phyloP scores from a whole-genome alignment of 2,888 invertebrate genomes.

The Hirtodrosophila cameraria region DNA sequence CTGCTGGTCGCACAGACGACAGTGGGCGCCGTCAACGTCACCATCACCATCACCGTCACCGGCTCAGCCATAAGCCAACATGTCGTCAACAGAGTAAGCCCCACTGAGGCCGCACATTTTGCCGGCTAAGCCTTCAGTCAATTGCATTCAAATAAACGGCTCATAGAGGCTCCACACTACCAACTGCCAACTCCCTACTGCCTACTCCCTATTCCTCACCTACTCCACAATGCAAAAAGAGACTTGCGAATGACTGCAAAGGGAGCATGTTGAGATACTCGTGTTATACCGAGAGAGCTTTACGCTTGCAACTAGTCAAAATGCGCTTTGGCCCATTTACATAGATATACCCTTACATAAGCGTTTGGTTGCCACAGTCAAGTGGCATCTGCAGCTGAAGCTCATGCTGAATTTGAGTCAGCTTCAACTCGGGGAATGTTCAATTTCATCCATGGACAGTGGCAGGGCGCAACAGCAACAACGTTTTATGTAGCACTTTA shows the following conservation, averaged over 20 bases:
- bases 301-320: slow-evolving; percentile 15
- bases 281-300: not conserved
- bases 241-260: slow-evolving; percentile 37
- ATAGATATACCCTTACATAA: slow-evolving; percentile 28
- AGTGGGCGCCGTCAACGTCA: slow-evolving; percentile 22
- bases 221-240: slow-evolving; percentile 34
- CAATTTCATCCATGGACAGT: slow-evolving; percentile 58
- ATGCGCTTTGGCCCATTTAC: slow-evolving; percentile 41
- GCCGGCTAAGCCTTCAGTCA: slow-evolving; percentile 71
- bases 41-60: slow-evolving; percentile 26
- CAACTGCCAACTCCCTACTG: slow-evolving; percentile 4
- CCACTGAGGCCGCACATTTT: slow-evolving; percentile 60
- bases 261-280: slow-evolving; percentile 13
- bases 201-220: too few species aligned
- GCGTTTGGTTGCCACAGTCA: not conserved
- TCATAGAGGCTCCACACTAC: slow-evolving; percentile 15
- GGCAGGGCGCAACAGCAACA: slow-evolving; percentile 13
- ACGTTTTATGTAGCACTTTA: slow-evolving; percentile 64
- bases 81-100: slow-evolving; percentile 74
- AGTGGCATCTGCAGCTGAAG: slow-evolving; percentile 17
- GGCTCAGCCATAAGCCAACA: slow-evolving; percentile 72
- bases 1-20: slow-evolving; percentile 5
- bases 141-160: slow-evolving; percentile 76
- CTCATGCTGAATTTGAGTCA: too few species aligned
- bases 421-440: slow-evolving; percentile 49